Base-by-base conservation (phyloP, 1,140 invertebrate species). In the Copidosoma floridanum region DNA sequence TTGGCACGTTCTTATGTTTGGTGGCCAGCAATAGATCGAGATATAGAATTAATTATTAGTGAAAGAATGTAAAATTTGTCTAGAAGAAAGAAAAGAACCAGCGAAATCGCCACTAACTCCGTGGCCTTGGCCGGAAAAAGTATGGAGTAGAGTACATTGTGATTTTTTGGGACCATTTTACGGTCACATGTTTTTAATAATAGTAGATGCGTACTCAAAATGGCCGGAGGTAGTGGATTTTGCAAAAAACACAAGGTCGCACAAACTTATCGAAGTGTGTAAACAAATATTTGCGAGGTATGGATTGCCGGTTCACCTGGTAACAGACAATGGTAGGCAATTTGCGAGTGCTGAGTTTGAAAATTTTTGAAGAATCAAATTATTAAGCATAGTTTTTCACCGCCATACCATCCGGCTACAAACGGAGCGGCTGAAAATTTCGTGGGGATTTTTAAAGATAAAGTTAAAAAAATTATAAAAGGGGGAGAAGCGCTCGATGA, bases 131-230 rank as follows among this genome's bases (percentile, higher is more conserved):
- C 54, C 54, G 12, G 41, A 44, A 26, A 5, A 16, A 4, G 40
- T 27, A 29, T 56, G 54, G 54, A 3, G 35, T 26, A 14, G 54
- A 3, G 29, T 56, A 2, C 54, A 56, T 21, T 44, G 40, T 14
- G 54, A 56, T 32, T 56, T 56, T 46, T 43, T 46, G 14, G 54
- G 54, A 20, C 41, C 54, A 23, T 46, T 56, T 16, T 3, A 56
- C 16, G 35, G 35, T 1, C 16, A 56, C 2, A 52, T 52, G 32
- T 52, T 37, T 12, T 35, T 52, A n/a, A n/a, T n/a, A n/a, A n/a
- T n/a, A n/a, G n/a, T n/a, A n/a, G n/a, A n/a, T n/a, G n/a, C n/a
- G n/a, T 35, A 5, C 32, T 35, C 50, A 8, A 52, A 52, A 38
- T 29, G 11, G 11, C 32, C 20, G 11, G 41, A 43, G 18, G 41